Conservation (phyloP, 2,888 invertebrate genomes). For the Acanthosepion lycidas region DNA sequence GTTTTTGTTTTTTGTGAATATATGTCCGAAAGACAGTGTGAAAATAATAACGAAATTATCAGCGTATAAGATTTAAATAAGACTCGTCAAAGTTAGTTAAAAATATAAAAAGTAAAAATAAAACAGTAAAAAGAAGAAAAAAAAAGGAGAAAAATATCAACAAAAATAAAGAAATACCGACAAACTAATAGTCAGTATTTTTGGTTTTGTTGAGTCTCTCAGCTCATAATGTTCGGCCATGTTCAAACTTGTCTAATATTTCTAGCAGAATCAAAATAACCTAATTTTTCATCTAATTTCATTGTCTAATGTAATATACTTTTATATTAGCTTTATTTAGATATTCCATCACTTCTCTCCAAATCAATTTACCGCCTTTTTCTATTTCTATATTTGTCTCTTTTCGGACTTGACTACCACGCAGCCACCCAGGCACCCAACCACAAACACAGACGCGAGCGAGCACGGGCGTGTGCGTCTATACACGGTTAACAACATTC, state of each 20-base stretch:
- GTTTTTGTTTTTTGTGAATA: no score
- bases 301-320: conserved; percentile 33
- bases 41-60: neutral
- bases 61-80: neutral
- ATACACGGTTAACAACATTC: no score
- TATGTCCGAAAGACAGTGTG: neutral
- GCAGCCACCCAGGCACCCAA: neutral
- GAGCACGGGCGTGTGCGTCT: no score
- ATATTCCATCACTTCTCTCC: neutral
- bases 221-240: neutral
- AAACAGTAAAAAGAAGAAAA: neutral
- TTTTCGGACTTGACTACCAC: neutral
- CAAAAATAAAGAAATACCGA: neutral
- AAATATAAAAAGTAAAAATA: neutral
- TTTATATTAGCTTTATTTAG: conserved; percentile 23
- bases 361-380: neutral
- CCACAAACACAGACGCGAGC: no score
- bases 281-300: conserved; percentile 33
- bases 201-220: conserved; percentile 4
- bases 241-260: conserved; percentile 18
- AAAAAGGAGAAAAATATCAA: neutral
- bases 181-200: neutral
- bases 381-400: conserved; percentile 21
- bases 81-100: neutral
- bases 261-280: conserved; percentile 17